Conservation (phyloP, 2,113 vertebrate genomes). For the Orycteropus afer region DNA sequence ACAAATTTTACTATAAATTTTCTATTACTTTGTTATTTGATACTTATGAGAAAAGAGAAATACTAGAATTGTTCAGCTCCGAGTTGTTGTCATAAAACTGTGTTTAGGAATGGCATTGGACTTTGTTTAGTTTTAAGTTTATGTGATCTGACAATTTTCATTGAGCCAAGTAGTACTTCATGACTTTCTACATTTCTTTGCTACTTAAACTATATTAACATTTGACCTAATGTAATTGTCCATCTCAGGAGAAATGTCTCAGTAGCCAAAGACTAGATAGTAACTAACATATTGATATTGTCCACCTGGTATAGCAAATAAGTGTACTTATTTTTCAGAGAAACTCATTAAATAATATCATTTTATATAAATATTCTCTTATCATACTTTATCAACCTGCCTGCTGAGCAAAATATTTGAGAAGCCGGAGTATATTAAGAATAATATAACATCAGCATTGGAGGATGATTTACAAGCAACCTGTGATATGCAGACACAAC, state of each 20-base stretch:
- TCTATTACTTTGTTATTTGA: neutral
- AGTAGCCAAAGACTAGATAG: neutral
- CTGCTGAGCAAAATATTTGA: no score
- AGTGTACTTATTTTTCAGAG: constrained; percentile 67
- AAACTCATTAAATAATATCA: constrained; percentile 62
- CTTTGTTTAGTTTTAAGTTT: neutral
- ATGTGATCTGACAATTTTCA: neutral
- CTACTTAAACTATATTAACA: constrained; percentile 20
- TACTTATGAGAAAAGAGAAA: neutral
- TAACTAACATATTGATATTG: constrained; percentile 54
- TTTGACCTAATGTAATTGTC: neutral
- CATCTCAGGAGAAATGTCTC: neutral
- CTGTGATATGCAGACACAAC: no score
- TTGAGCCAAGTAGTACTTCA: neutral
- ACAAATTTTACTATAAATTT: neutral
- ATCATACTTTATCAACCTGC: no score
- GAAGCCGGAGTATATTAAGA: no score
- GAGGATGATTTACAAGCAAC: no score
- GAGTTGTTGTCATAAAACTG: neutral
- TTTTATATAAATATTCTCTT: no score
- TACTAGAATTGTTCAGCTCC: neutral
- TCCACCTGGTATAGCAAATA: neutral
- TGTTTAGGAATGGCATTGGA: rapidly evolving
- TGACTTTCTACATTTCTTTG: neutral
- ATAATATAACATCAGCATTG: no score